Conservation (phyloP, 2,888 invertebrate genomes). For the Cryptocephalus moraei region DNA sequence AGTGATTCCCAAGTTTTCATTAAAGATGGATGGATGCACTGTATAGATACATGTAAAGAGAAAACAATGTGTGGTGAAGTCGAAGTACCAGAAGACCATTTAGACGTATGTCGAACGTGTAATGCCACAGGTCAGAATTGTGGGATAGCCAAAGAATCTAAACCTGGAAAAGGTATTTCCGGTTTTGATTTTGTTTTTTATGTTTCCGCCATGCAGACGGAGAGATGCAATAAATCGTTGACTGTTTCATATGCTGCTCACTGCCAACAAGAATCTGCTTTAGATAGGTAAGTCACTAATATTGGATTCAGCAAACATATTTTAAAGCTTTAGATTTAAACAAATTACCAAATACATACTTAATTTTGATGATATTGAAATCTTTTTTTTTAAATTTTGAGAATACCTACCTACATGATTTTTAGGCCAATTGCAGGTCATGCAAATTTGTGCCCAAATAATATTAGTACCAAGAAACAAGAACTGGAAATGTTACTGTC, state of each 20-base stretch:
- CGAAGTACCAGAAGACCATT: constrained; percentile 81
- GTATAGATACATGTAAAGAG: constrained; percentile 71
- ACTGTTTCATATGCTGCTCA: constrained; percentile 98
- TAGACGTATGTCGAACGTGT: constrained; percentile 85
- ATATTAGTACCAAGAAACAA: constrained; percentile 82
- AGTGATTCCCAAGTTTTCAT: constrained; percentile 81
- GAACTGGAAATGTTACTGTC: constrained; percentile 86
- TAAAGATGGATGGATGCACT: constrained; percentile 73
- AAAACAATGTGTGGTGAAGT: constrained; percentile 96
- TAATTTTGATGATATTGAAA: not conserved
- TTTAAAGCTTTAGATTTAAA: too few species aligned
- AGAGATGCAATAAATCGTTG: constrained; percentile 79
- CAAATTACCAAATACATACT: not conserved
- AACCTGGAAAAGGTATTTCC: constrained; percentile 56
- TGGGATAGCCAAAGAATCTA: constrained; percentile 44
- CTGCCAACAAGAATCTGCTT: constrained; percentile 89
- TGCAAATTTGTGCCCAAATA: constrained; percentile 94
- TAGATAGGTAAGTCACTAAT: constrained; percentile 50
- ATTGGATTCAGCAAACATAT: too few species aligned
- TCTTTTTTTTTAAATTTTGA: not conserved
- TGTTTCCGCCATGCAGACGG: constrained; percentile 89
- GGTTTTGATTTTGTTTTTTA: constrained; percentile 94
- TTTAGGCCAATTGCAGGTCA: constrained; percentile 94
- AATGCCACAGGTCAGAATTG: constrained; percentile 81
- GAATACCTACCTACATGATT: constrained; percentile 5